Percentiles rank a stretch among this genome's conserved stretches.
These are phyloP conservation scores for Ochlodes sylvanus DNA, from an alignment of 2,888 invertebrate species.

Conservation along the genomic window DNA sequence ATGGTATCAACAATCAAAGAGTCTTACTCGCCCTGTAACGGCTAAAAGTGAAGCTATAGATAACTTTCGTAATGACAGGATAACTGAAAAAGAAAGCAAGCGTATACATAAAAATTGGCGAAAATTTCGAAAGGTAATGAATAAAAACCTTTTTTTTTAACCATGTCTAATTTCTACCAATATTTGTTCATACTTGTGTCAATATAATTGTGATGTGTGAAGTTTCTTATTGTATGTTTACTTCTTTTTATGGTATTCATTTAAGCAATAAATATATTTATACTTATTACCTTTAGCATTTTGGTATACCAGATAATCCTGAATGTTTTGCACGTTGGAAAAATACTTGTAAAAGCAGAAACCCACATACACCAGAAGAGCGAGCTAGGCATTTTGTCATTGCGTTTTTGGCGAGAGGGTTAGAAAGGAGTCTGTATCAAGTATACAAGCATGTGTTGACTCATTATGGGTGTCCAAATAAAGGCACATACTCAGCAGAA, in stretches of 20 bases:
- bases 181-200: neutral
- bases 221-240: neutral
- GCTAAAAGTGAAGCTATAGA: slow-evolving; percentile 44
- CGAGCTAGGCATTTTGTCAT: slow-evolving; percentile 59
- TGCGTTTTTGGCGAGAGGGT: slow-evolving; percentile 64
- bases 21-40: slow-evolving; percentile 55
- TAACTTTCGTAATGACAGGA: slow-evolving; percentile 55
- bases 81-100: slow-evolving; percentile 63
- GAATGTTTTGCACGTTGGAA: slow-evolving; percentile 66
- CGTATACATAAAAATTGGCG: slow-evolving; percentile 64
- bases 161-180: no score
- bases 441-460: slow-evolving; percentile 61
- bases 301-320: slow-evolving; percentile 64
- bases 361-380: slow-evolving; percentile 56
- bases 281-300: slow-evolving; percentile 54
- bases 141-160: neutral
- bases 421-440: slow-evolving; percentile 66
- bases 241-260: neutral
- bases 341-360: slow-evolving; percentile 55
- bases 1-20: slow-evolving; percentile 66
- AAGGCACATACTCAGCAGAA: slow-evolving; percentile 55
- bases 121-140: slow-evolving; percentile 63
- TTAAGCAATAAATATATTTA: slow-evolving; percentile 29
- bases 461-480: slow-evolving; percentile 52
- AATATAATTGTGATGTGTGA: neutral